Conservation (phyloP, 2,113 vertebrate species). For the Apodemus sylvaticus region DNA sequence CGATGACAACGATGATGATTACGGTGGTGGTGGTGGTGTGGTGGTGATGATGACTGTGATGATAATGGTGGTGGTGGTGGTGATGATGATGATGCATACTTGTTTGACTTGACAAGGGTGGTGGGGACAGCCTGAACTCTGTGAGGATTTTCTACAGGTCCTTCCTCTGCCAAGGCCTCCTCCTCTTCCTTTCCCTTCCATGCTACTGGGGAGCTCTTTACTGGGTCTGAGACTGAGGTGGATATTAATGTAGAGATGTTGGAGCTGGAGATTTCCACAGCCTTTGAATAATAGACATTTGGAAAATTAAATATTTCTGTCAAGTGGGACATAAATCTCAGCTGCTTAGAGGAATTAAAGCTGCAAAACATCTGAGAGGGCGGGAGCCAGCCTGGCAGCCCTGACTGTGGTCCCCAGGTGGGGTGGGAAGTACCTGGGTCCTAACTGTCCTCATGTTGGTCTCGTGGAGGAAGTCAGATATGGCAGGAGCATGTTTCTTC, state of each 20-base stretch:
- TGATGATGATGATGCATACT: background rate
- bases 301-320: constrained; percentile 85
- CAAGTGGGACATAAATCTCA: constrained; percentile 78
- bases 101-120: background rate
- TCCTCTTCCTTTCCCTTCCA: background rate
- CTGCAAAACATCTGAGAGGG: constrained; percentile 77
- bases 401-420: constrained; percentile 64
- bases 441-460: background rate
- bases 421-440: background rate
- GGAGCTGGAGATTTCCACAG: constrained; percentile 61
- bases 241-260: constrained; percentile 63
- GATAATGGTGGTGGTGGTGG: background rate
- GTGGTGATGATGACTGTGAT: background rate
- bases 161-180: background rate
- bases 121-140: background rate
- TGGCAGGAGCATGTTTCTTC: background rate
- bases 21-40: background rate
- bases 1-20: background rate
- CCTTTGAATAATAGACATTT: constrained; percentile 71
- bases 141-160: background rate
- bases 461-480: background rate
- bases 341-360: constrained; percentile 85
- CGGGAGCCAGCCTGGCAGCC: constrained; percentile 43
- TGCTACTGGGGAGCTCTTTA: constrained; percentile 40
- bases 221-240: constrained; percentile 47